Percentiles rank a stretch among this genome's conserved stretches.
These are phyloP conservation scores for Halocaridina rubra DNA, from an alignment of 2,888 invertebrate species.

Conservation along the genomic window DNA sequence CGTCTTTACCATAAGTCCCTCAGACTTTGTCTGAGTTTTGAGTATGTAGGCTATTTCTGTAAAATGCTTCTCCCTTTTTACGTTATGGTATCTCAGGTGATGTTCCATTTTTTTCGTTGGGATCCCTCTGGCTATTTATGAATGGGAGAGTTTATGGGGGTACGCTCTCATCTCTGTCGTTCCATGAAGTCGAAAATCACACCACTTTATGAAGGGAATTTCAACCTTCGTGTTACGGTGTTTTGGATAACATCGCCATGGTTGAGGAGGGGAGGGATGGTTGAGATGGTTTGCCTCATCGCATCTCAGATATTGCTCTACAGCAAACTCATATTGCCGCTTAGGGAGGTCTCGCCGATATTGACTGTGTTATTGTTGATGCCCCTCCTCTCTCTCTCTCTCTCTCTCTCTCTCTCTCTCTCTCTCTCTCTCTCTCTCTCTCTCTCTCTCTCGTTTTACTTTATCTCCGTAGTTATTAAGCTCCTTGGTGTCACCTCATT, in stretches of 20 bases:
- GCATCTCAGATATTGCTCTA: constrained; percentile 9
- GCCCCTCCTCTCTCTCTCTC: background rate
- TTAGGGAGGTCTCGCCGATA: background rate
- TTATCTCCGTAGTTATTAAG: background rate
- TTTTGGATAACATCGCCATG: background rate
- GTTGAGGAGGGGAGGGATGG: background rate
- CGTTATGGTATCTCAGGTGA: too few species aligned
- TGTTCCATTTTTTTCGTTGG: too few species aligned
- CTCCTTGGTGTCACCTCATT: background rate
- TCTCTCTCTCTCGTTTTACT: background rate
- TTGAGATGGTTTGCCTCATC: background rate
- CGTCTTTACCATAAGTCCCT: too few species aligned
- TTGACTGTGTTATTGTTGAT: background rate
- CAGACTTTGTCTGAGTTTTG: too few species aligned
- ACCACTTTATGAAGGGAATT: too few species aligned
- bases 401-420: background rate
- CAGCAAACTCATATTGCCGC: constrained; percentile 9
- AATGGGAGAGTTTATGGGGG: too few species aligned
- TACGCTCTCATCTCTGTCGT: too few species aligned
- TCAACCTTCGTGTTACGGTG: background rate
- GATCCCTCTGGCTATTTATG: too few species aligned
- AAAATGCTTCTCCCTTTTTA: too few species aligned
- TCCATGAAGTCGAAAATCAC: too few species aligned
- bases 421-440: background rate
- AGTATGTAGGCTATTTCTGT: too few species aligned